Evolutionary conservation across 2,113 vertebrate species (phyloP), one percentile per base, ranked within the genome.

Genomic region (Limnothrissa miodon): DNA sequence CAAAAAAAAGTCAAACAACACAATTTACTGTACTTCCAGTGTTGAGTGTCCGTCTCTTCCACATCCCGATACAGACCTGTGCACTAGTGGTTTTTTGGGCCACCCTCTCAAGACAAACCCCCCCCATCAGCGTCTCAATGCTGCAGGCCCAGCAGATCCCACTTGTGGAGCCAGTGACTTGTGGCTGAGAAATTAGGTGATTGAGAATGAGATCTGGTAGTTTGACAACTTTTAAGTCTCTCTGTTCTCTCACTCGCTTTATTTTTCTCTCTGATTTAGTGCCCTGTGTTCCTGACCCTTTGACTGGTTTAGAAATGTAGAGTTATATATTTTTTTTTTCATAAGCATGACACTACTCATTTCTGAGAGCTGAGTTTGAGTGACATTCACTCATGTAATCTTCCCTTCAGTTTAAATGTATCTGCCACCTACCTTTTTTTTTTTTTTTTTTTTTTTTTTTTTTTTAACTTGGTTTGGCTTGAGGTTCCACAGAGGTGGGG

Each of bases 1-100:
- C 96, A 83, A 88, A 74, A 93, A 95, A 95, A 80, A 84, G 93
- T 56, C 51, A 94, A 95, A 95, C 96, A 96, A 97, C 11, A 74
- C 29, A 19, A 96, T 97, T 96, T 96, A 95, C 96, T 95, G 95
- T 96, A 93, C 96, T 95, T 93, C 95, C 96, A 94, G 91, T 94
- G 94, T 83, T 82, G 51, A 84, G 53, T 84, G 70, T 74, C 29
- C 36, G 29, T 66, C 21, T 56, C 51, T 56, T 23, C 51, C 19
- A 19, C 51, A 56, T 56, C 51, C 51, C 51, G 7, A 56, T 21
- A 4, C 46, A 48, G 46, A 48, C 46, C 15, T 13, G 46, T 48
- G 46, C 46, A 17, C 46, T 48, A 15, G 46, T 48, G 9, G 46
- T 48, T 15, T 42, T 42, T 2, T 42, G 42, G 42, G 42, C 46